A percentile compares a stretch with the other conserved stretches of the same genome.
Conservation (phyloP, 2,113 vertebrate genomes). For the Gavia stellata region DNA sequence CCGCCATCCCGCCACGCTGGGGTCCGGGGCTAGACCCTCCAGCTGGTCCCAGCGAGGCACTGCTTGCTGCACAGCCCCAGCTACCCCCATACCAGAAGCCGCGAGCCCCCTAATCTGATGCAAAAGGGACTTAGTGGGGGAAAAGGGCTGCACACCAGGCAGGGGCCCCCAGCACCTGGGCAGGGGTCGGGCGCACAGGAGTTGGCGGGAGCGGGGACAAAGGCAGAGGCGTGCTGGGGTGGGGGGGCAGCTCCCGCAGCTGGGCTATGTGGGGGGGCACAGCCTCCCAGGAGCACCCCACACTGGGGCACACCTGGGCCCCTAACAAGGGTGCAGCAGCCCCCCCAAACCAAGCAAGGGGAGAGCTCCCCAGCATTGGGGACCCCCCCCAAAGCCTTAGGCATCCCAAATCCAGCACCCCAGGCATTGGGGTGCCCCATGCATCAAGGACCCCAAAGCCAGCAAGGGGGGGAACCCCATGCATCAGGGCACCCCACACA, state of each 20-base stretch:
- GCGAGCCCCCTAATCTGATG: background rate
- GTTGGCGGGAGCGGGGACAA: slow-evolving; percentile 58
- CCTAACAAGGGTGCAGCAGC: background rate
- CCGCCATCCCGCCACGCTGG: rapidly evolving
- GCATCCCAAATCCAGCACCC: background rate
- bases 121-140: background rate
- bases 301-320: background rate
- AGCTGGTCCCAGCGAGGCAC: rapidly evolving
- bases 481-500: too few species aligned
- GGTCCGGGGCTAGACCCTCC: background rate
- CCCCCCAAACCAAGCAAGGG: background rate
- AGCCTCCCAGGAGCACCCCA: background rate
- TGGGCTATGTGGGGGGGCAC: background rate
- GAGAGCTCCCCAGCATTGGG: background rate
- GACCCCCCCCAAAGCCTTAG: background rate
- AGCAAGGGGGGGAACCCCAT: background rate
- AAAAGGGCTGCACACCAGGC: background rate
- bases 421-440: rapidly evolving
- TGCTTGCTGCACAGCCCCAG: background rate
- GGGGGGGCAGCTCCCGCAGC: background rate
- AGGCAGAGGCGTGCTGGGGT: background rate
- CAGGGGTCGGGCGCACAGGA: background rate
- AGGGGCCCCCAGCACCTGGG: background rate
- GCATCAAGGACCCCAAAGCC: background rate
- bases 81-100: background rate